phyloP scores from a whole-genome alignment of 2,888 invertebrate species.

The Brachyptera risi region DNA sequence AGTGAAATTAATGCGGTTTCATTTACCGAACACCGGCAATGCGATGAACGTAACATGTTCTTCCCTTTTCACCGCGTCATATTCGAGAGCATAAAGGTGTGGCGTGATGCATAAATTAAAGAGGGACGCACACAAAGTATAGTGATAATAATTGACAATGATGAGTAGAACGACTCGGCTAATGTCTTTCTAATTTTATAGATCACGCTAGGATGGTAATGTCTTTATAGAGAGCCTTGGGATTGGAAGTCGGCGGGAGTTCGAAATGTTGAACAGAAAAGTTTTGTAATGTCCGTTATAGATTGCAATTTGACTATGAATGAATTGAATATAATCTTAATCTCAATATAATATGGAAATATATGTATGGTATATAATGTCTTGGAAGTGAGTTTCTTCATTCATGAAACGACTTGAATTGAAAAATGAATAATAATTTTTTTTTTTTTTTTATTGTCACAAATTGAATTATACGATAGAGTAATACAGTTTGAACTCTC shows the following conservation, averaged over 20 bases:
- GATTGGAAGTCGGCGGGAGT: neutral
- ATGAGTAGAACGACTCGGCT: neutral
- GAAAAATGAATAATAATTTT: no score
- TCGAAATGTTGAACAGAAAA: neutral
- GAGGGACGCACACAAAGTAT: neutral
- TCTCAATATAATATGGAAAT: no score
- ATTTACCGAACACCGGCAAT: neutral
- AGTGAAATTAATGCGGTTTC: neutral
- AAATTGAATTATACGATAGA: no score
- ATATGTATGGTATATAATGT: no score
- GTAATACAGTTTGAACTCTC: no score
- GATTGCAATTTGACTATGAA: no score
- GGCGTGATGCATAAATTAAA: neutral
- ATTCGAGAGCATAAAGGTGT: neutral
- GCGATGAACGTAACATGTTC: neutral
- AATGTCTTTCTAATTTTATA: conserved; percentile 6
- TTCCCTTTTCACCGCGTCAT: neutral
- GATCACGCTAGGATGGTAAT: neutral
- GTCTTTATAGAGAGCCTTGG: neutral
- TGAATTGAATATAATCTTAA: no score
- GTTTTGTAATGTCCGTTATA: neutral
- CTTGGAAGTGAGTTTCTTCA: no score
- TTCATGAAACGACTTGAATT: no score
- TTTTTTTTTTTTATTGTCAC: no score
- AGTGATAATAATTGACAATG: conserved; percentile 3